These are phyloP conservation scores for Athene cunicularia DNA, from an alignment of 2,113 vertebrate genomes.

Conservation along the genomic window DNA sequence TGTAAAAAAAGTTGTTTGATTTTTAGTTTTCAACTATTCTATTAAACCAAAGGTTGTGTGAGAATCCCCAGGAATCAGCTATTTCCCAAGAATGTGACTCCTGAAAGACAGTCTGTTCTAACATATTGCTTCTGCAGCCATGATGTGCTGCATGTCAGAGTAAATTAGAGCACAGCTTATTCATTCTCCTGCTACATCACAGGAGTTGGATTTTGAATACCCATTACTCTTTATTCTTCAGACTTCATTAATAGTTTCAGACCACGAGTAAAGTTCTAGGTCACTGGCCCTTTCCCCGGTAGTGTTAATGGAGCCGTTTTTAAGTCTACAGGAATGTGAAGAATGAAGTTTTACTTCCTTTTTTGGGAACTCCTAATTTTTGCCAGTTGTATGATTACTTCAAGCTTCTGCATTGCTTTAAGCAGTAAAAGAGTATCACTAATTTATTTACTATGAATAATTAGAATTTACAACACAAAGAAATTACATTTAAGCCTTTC, in stretches of 20 bases:
- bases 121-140: background rate
- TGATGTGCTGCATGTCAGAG: conserved; percentile 1
- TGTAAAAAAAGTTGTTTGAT: background rate
- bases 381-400: conserved; percentile 50
- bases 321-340: conserved; percentile 54
- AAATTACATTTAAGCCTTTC: conserved; percentile 43
- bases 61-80: background rate
- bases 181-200: background rate
- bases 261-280: conserved; percentile 61
- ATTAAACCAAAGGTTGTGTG: background rate
- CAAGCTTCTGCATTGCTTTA: conserved; percentile 38
- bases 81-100: conserved; percentile 31
- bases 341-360: conserved; percentile 61
- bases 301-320: conserved; percentile 57
- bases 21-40: background rate
- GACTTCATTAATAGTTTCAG: conserved; percentile 48
- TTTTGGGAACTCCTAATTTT: conserved; percentile 58
- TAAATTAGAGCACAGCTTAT: conserved; percentile 29
- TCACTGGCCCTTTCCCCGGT: conserved; percentile 42
- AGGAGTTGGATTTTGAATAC: conserved; percentile 13
- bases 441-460: conserved; percentile 60
- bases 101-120: background rate
- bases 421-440: conserved; percentile 21
- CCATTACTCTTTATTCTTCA: conserved; percentile 36
- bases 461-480: conserved; percentile 61